Evolutionary conservation across 2,888 invertebrate species (phyloP), one percentile per base, ranked within the genome.

Genomic region (Apodemia zela): DNA sequence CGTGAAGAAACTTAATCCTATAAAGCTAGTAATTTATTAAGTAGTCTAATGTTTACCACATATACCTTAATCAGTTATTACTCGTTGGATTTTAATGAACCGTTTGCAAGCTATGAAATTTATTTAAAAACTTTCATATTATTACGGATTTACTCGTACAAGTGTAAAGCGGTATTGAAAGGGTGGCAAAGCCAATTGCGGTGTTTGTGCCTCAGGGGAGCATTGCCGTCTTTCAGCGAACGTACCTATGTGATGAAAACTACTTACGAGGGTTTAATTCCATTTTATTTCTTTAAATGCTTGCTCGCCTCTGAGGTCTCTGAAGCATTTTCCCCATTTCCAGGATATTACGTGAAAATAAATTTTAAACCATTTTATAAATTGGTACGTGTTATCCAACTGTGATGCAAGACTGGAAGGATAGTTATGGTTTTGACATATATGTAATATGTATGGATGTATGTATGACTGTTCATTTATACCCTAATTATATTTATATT

Each of bases 111-210:
- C 0, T 42, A 42, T 42, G 42, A 42, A 42, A 42, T 13, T 13
- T 45, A 45, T 49, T 51, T 61, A 35, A 61, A 51, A 61, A 51
- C 47, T 7, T 51, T 61, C 21, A 33, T 61, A 47, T 51, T 49
- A 61, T 18, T 18, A 15, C 42, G 5, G 42, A 15, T 42, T 42
- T 42, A 51, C 35, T 38, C 49, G 38, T 54, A 38, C 54, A 42
- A 59, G 45, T 54, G 51, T 29, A 66, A 70, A 67, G 60, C 66
- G 63, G 66, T 68, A 68, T 67, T 68, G 68, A 69, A 68, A 69
- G 69, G 69, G 65, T 72, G 68, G 68, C 61, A 61, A 66, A 71
- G 71, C 70, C 72, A 72, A 74, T 71, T 68, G 72, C 68, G 66
- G 66, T 65, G 68, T 70, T 66, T 62, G 63, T 69, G 66, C 72